Base-by-base conservation (phyloP, 2,797 vertebrate species). In the Austrolebias charrua region DNA sequence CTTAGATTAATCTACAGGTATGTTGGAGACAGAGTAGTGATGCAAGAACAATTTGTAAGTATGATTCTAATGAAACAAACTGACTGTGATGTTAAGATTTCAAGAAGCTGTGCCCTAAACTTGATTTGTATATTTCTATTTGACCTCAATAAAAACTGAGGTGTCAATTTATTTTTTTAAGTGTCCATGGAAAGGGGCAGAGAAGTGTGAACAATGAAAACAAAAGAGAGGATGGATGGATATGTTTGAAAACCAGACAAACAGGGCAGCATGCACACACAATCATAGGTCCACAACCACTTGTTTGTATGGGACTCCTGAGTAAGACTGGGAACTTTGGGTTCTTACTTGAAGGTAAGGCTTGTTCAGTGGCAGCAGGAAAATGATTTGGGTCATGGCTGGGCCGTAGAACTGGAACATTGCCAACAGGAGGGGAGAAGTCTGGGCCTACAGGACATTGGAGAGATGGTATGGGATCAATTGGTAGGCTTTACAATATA, bases 281-380 rank as follows among this genome's bases (percentile, higher is more conserved):
- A 60, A 29, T 69, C 55, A 66, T 51, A 12, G 10, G 38, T 40
- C 10, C 38, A 51, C 51, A 57, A 18, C 55, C 61, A 43, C 45
- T 35, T 49, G 67, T 7, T 43, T 66, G 66, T 48, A 58, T 70
- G 65, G 60, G 58, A 77, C 83, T 86, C 82, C 81, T 87, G 74
- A 86, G 88, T 82, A 87, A 86, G 89, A 84, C 61, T 74, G 60
- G 69, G 66, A 80, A 66, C 58, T 68, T 60, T 20, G 70, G 68
- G 88, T 90, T 91, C 96, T 99, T 98, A 99, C 98, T 99, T 97
- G 96, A 94, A 87, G 98, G 97, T 90, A 99, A 95, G 91, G 94
- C 94, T 88, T 95, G 95, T 89, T 99, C 96, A 85, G 78, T 86
- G 88, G 95, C 95, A 90, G 94, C 95, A 92, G 95, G 95, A 91